Base-by-base conservation (phyloP, 1,140 invertebrate species). In the Hylyphantes graminicola region DNA sequence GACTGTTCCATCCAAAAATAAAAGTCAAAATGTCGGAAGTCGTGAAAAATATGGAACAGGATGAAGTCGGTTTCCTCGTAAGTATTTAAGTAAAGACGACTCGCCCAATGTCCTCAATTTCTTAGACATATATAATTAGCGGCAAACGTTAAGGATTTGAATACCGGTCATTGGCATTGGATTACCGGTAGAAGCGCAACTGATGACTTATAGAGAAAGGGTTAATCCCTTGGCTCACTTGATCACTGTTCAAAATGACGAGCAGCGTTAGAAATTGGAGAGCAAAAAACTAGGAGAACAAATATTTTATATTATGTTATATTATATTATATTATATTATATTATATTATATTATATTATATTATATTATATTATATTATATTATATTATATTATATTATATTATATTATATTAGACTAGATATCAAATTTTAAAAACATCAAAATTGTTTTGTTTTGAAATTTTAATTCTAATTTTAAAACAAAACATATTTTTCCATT, bases 101-200 rank as follows among this genome's bases (percentile, higher is more conserved):
- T 21, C 12, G 53, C n/a, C 13, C n/a, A 35, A 9, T 72, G 53
- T 72, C 55, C 17, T 59, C 35, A 19, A 57, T 70, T 6, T 35
- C 19, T 13, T 15, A 74, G 54, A 74, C 53, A 74, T 7, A 13
- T 13, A 74, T 74, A 74, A 74, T 59, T 74, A 15, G 57, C 72
- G 54, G 72, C 35, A 59, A 74, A 21, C 57, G 2, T 53, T 57
- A 57, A 35, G 54, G n/a, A 70, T 70, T 70, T 51, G 13, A 35
- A 57, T 13, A 7, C 54, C 51, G 72, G 54, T 57, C 72, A 74
- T 74, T 74, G 72, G 19, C 51, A 57, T 74, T 48, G 10, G 11
- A 57, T 74, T 59, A 59, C 72, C 54, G 13, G 53, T 74, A 54
- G 54, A 12, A 55, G 54, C 17, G 54, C 11, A 59, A 74, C 21